These are phyloP conservation scores for Hydrolagus colliei DNA, from an alignment of 2,797 vertebrate genomes.

Conservation along the genomic window DNA sequence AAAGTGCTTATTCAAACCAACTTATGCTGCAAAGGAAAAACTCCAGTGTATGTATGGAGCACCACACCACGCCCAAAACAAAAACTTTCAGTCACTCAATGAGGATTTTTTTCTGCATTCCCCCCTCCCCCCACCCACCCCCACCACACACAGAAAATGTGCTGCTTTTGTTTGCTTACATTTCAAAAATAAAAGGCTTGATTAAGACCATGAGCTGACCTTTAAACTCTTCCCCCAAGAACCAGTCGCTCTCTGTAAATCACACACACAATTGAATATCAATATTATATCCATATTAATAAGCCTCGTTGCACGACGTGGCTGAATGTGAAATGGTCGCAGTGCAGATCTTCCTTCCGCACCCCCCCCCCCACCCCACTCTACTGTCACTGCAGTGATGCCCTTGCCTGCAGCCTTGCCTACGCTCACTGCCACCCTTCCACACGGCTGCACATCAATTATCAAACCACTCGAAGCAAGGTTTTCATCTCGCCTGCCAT, in stretches of 20 bases:
- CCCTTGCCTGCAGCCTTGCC: conserved; percentile 5
- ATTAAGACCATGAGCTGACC: conserved; percentile 15
- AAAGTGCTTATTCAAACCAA: not conserved
- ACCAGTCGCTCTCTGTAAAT: conserved; percentile 16
- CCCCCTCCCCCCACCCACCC: not conserved
- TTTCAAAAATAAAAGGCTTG: conserved; percentile 19
- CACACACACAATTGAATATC: conserved; percentile 29
- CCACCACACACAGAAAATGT: not conserved
- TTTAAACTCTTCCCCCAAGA: conserved; percentile 14
- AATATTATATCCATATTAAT: conserved; percentile 29
- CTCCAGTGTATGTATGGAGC: not conserved
- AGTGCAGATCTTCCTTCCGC: not conserved
- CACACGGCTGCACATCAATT: conserved; percentile 35
- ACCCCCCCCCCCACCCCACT: not conserved
- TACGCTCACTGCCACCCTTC: not conserved
- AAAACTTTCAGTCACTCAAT: not conserved
- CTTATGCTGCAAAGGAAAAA: not conserved
- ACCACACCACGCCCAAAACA: not conserved
- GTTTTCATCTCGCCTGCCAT: conserved; percentile 41
- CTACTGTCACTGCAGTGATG: not conserved
- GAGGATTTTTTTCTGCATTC: not conserved
- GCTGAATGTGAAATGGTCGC: conserved; percentile 8
- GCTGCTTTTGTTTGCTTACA: not conserved
- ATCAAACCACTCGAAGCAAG: conserved; percentile 43
- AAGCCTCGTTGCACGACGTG: not conserved